Evolutionary conservation across 2,797 vertebrate species (phyloP), one percentile per base, ranked within the genome.

Genomic region (Oreochromis mossambicus): DNA sequence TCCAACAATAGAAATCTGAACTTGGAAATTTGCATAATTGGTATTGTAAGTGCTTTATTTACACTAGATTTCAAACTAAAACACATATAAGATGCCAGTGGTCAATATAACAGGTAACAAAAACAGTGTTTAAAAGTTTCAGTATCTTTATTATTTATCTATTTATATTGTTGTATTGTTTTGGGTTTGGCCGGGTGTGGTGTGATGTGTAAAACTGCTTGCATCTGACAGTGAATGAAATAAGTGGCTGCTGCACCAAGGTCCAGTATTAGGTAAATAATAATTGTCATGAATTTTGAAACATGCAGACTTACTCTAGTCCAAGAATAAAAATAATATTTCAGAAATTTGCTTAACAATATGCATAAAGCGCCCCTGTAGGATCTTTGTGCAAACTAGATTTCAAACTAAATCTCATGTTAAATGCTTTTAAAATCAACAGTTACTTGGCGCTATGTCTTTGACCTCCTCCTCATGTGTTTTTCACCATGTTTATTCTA

Each of bases 21-120:
- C 56, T 61, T 61, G 56, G 56, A 61, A 7, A 61, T 34, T 61
- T 34, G 56, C 56, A 61, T 2, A 61, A 34, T 9, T 61, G 17
- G 4, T 19, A 24, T 34, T 58, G 11, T 11, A 61, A 61, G 29
- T 34, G 56, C 5, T 61, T 61, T 34, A 61, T 34, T 34, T 2
- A 61, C 56, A 34, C 56, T 61, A 61, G 48, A 51, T 51, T 51
- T 10, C 17, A 51, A 51, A 51, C 8, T 51, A 51, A 51, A 5
- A 3, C 0, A 51, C 48, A 51, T 51, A 51, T 51, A 51, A 51
- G 50, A 51, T 2, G 19, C 0, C 19, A 10, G 19, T 51, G 19
- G 50, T n/a, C 50, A 10, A 11, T 51, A 11, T n/a, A 51, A n/a
- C 50, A 51, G 50, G 3, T n/a, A 51, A 51, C 0, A 51, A 51